Conservation (phyloP, 2,888 invertebrate species). For the Microdon myrmicae region DNA sequence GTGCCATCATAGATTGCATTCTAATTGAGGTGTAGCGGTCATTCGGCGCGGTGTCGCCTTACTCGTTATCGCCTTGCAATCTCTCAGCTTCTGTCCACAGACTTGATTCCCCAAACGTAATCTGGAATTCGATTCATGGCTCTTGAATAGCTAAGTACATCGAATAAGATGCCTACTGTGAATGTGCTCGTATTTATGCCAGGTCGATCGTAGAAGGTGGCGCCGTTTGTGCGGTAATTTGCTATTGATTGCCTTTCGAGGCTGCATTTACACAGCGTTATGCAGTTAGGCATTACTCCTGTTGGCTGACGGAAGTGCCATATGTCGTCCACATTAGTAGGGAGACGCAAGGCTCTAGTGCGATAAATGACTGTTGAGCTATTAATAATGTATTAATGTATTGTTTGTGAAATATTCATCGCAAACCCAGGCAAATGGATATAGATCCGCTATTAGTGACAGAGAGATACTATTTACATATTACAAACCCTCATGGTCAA, state of each 20-base stretch:
- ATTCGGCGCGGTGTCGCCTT: slow-evolving; percentile 12
- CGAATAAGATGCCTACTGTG: no score
- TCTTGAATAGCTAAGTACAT: slow-evolving; percentile 3
- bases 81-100: slow-evolving; percentile 18
- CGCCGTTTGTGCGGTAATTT: slow-evolving; percentile 32
- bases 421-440: slow-evolving; percentile 1
- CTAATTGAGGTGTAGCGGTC: slow-evolving; percentile 15
- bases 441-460: slow-evolving; percentile 10
- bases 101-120: slow-evolving; percentile 28
- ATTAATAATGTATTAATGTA: slow-evolving; percentile 25
- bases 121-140: slow-evolving; percentile 23
- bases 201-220: slow-evolving; percentile 40
- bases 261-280: slow-evolving; percentile 29
- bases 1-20: slow-evolving; percentile 25
- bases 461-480: slow-evolving; percentile 19
- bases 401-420: slow-evolving; percentile 27
- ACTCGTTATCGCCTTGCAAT: slow-evolving; percentile 37
- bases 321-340: no score
- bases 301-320: slow-evolving; percentile 31
- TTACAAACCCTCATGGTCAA: slow-evolving; percentile 10
- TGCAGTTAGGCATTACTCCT: slow-evolving; percentile 15
- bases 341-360: slow-evolving; percentile 18
- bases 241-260: slow-evolving; percentile 5
- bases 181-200: slow-evolving; percentile 34
- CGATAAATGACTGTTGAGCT: no score